Evolutionary conservation across 2,888 invertebrate species (phyloP).

Genomic region (Dynastes maya): DNA sequence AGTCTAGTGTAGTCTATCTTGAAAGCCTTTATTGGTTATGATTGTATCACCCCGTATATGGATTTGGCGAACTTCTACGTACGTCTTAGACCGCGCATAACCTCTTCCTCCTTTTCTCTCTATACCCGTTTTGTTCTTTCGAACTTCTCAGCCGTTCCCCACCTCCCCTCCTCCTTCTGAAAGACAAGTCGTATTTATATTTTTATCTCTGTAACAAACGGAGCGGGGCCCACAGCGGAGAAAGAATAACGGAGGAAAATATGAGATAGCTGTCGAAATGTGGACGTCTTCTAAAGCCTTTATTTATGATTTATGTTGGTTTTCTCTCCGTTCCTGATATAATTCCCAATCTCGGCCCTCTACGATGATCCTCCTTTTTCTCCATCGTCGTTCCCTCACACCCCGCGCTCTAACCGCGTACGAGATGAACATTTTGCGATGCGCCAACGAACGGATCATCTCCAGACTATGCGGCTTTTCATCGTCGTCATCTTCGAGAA

Average conservation of each 20-base stretch:
- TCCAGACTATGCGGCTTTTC: slow-evolving; percentile 42
- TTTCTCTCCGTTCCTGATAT: slow-evolving; percentile 55
- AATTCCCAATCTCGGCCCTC: slow-evolving; percentile 56
- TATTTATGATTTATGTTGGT: slow-evolving; percentile 64
- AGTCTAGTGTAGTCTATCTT: too few relatives aligned
- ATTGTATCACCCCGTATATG: too few relatives aligned
- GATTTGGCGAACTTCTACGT: not conserved
- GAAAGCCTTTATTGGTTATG: too few relatives aligned
- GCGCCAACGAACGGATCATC: slow-evolving; percentile 51
- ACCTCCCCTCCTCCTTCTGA: slow-evolving; percentile 45
- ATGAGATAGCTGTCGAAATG: slow-evolving; percentile 67
- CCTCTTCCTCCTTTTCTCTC: too few relatives aligned
- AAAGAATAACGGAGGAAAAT: slow-evolving; percentile 59
- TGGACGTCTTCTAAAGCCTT: slow-evolving; percentile 63
- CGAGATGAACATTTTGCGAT: slow-evolving; percentile 54
- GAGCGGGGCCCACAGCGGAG: slow-evolving; percentile 60
- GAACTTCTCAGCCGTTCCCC: too few relatives aligned
- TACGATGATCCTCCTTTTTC: slow-evolving; percentile 27
- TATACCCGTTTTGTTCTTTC: too few relatives aligned
- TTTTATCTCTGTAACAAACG: slow-evolving; percentile 67
- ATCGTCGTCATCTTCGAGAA: slow-evolving; percentile 5
- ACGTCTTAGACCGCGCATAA: not conserved
- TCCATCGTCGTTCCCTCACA: slow-evolving; percentile 14
- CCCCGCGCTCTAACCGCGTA: not conserved
- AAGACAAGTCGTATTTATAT: slow-evolving; percentile 68